Conservation (phyloP, 2,113 vertebrate genomes). For the Notarius quadriscutis region DNA sequence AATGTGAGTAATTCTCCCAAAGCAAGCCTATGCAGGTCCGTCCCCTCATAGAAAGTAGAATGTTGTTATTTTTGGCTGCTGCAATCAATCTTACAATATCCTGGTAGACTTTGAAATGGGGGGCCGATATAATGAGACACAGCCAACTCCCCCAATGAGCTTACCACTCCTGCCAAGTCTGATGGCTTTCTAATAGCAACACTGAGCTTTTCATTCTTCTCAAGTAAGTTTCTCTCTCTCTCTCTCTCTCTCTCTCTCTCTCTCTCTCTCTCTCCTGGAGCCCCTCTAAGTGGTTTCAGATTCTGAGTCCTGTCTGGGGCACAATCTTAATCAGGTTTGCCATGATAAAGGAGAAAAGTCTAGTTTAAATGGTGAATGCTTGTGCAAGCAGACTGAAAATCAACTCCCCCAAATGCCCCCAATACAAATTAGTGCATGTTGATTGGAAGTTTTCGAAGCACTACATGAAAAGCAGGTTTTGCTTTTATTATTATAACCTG, state of each 20-base stretch:
- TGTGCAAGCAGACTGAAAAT: slow-evolving; percentile 18
- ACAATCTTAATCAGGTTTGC: slow-evolving; percentile 46
- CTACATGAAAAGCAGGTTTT: slow-evolving; percentile 33
- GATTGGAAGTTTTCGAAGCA: background rate
- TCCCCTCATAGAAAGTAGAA: slow-evolving; percentile 52
- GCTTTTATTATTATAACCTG: slow-evolving; percentile 32
- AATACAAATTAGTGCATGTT: background rate
- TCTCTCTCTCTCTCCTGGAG: slow-evolving; percentile 23
- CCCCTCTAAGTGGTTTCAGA: slow-evolving; percentile 60
- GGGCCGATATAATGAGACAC: slow-evolving; percentile 50
- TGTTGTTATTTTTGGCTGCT: slow-evolving; percentile 60
- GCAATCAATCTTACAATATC: slow-evolving; percentile 60
- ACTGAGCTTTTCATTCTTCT: slow-evolving; percentile 51
- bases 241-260: slow-evolving; percentile 27
- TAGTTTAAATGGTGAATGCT: slow-evolving; percentile 37
- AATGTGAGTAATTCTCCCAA: slow-evolving; percentile 55
- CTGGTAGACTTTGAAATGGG: slow-evolving; percentile 48
- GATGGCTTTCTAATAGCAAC: slow-evolving; percentile 58
- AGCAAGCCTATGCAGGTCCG: slow-evolving; percentile 27
- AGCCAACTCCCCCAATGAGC: slow-evolving; percentile 43
- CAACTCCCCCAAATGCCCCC: background rate
- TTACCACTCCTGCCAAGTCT: slow-evolving; percentile 45
- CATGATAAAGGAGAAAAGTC: slow-evolving; percentile 43
- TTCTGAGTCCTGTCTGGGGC: slow-evolving; percentile 44
- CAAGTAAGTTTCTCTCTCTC: slow-evolving; percentile 38